Base-by-base conservation (phyloP, 2,888 invertebrate species). In the Oscheius sp. region DNA sequence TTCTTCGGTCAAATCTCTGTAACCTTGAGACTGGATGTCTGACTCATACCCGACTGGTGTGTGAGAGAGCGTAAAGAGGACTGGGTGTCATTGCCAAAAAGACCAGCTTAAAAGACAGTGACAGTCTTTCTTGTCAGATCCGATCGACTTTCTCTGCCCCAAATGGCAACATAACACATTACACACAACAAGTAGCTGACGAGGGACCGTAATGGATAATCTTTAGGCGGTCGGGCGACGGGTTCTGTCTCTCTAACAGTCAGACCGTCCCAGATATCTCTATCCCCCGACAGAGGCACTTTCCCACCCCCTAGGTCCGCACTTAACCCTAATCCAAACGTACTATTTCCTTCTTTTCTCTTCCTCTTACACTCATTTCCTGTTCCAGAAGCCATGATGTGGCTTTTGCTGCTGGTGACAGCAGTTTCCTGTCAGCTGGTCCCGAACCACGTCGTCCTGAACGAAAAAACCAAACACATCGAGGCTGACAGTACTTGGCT, bases 401-500 rank as follows among this genome's bases (percentile, higher is more conserved):
- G 68, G 55, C 32, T 65, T 10, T 13, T 68, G 21, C 50, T 68
- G 50, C 58, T 66, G 59, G 37, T 58, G 50, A 57, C 58, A 2
- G 59, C 51, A 7, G 48, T 66, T n/a, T 70, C 70, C 1, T 70
- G 78, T 2, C 78, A 80, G 29, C 35, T 76, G 37, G 51, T 74
- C 9, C 88, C 88, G 1, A 88, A 88, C 68, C 85, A 88, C 66
- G 87, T 83, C 4, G 78, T 80, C 21, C 47, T 88, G 29, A 89
- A 88, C 63, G 86, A 88, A 59, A 81, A 82, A 66, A 78, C 85
- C 32, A 87, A 87, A 63, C 88, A 89, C 76, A 88, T 88, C 71
- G 88, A 88, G 57, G 88, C 81, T 32, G 88, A 88, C 74, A 79
- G 87, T 2, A 66, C 81, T 1, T 88, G 88, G 88, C 75, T 88